Conservation (phyloP, 2,113 vertebrate species). For the Labeo rohita region DNA sequence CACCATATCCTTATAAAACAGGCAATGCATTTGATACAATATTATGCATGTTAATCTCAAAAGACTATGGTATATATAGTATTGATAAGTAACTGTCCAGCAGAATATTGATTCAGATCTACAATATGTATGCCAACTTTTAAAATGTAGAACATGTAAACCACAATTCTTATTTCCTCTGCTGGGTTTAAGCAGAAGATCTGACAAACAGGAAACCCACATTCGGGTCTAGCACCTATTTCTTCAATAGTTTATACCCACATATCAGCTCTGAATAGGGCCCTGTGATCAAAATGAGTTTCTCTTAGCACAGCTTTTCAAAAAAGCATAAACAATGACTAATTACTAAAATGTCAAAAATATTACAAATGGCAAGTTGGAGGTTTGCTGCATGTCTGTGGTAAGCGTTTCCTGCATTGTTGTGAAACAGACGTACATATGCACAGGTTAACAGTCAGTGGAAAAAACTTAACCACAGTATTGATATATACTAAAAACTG, state of each 20-base stretch:
- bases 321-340: background rate
- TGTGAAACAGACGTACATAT: background rate
- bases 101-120: background rate
- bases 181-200: background rate
- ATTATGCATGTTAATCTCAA: background rate
- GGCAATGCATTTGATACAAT: background rate
- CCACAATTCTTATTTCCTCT: background rate
- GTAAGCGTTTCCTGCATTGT: slow-evolving; percentile 8
- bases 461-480: background rate
- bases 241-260: background rate
- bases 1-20: background rate
- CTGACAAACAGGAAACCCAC: slow-evolving; percentile 30
- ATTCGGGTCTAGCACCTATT: background rate
- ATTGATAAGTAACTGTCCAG: background rate
- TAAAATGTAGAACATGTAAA: background rate
- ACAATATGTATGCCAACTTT: background rate
- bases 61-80: background rate
- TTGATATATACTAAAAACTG: background rate
- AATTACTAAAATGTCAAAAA: background rate
- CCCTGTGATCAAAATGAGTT: background rate
- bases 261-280: background rate
- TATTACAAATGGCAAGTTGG: background rate
- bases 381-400: background rate
- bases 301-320: background rate
- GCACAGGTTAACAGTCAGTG: background rate